Conservation (phyloP, 30 jellyfish, hydroid and myxozoan species). For the Turritopsis dohrnii region DNA sequence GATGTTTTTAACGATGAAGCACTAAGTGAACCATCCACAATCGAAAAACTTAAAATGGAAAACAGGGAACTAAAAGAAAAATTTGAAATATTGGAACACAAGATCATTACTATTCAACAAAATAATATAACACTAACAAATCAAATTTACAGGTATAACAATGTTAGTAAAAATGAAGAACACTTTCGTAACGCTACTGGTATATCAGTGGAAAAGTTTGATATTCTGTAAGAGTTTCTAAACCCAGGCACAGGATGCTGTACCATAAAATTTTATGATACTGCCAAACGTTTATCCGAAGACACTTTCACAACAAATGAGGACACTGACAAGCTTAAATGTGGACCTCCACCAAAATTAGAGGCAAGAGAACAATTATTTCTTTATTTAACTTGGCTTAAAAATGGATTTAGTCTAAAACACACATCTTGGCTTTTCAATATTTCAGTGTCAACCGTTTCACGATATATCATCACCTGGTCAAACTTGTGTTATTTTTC, state of each 20-base stretch:
- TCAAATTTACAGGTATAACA: neutral
- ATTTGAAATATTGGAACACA: too few relatives aligned
- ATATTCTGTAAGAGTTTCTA: neutral
- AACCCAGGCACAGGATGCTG: neutral
- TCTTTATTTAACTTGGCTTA: too few relatives aligned
- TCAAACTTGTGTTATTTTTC: too few relatives aligned
- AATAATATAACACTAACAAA: neutral
- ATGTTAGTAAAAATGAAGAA: slow-evolving; percentile 1
- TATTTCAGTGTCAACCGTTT: neutral
- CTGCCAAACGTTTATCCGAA: neutral
- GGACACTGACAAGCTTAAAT: slow-evolving; percentile 6
- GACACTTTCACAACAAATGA: slow-evolving; percentile 1
- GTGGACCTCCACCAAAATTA: neutral
- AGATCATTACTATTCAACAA: neutral
- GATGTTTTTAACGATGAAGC: too few relatives aligned
- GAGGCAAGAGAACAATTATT: too few relatives aligned
- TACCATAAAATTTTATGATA: neutral
- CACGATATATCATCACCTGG: neutral
- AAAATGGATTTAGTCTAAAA: neutral
- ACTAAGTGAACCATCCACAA: too few relatives aligned
- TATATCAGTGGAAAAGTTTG: slow-evolving; percentile 5
- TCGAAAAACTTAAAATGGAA: too few relatives aligned
- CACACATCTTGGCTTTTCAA: neutral
- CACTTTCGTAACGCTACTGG: slow-evolving; percentile 4
- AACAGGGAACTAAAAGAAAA: too few relatives aligned